These are phyloP conservation scores for Erpetoichthys calabaricus DNA, from an alignment of 2,797 vertebrate genomes.

Conservation along the genomic window DNA sequence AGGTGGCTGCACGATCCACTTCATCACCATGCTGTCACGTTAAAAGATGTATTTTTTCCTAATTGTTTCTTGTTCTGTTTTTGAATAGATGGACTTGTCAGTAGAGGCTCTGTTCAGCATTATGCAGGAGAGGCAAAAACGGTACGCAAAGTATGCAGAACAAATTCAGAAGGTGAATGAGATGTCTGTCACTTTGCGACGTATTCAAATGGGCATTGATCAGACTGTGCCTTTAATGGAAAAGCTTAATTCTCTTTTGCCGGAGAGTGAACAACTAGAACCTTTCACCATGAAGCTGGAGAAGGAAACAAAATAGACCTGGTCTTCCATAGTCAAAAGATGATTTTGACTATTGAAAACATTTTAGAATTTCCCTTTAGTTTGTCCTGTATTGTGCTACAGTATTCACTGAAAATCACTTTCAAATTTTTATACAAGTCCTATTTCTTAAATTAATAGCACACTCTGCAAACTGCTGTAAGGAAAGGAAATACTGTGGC, in stretches of 20 bases:
- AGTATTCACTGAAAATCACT: too few relatives aligned
- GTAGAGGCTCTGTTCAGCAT: constrained; percentile 87
- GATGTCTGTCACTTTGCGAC: constrained; percentile 93
- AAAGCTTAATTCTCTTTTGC: constrained; percentile 84
- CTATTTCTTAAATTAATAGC: too few relatives aligned
- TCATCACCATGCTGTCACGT: neutral
- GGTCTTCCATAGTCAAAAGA: constrained; percentile 3
- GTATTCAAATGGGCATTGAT: constrained; percentile 98
- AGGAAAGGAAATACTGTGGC: too few relatives aligned
- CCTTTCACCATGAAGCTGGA: constrained; percentile 85
- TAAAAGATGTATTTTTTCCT: neutral
- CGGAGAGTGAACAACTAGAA: constrained; percentile 80
- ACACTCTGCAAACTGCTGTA: too few relatives aligned
- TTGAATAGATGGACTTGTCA: constrained; percentile 77
- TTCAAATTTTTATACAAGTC: too few relatives aligned
- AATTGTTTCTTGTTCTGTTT: neutral
- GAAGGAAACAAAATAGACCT: constrained; percentile 39
- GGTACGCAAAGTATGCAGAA: constrained; percentile 92
- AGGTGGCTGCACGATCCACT: too few relatives aligned
- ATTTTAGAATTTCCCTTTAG: too few relatives aligned
- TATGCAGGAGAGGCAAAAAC: constrained; percentile 96
- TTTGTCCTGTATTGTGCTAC: too few relatives aligned
- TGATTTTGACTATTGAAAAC: too few relatives aligned
- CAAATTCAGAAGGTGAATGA: constrained; percentile 98
- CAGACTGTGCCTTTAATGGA: constrained; percentile 93